phyloP scores from a whole-genome alignment of 2,797 vertebrate species.

The Mus caroli region DNA sequence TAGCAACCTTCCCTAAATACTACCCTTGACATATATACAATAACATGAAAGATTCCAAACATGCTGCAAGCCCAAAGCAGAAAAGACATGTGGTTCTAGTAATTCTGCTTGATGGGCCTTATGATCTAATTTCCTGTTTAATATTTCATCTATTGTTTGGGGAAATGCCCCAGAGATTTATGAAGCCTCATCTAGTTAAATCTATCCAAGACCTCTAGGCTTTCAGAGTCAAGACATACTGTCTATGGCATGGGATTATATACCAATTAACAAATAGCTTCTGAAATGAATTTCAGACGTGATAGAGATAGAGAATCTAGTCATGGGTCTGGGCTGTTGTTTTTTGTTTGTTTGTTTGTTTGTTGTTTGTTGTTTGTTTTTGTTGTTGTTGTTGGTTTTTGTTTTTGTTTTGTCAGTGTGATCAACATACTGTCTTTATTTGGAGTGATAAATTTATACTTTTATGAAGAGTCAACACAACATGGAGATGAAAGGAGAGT shows the following conservation, averaged over 20 bases:
- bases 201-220: background rate
- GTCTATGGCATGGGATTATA: background rate
- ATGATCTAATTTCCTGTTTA: background rate
- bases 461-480: background rate
- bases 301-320: background rate
- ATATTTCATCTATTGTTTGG: background rate
- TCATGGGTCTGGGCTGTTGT: background rate
- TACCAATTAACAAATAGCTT: background rate
- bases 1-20: background rate
- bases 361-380: too few relatives aligned
- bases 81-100: background rate
- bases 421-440: background rate
- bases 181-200: background rate
- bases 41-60: background rate
- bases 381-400: too few relatives aligned
- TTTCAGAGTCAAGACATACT: background rate
- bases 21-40: background rate
- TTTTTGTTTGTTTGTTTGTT: background rate
- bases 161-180: background rate
- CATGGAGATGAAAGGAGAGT: background rate
- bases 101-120: background rate
- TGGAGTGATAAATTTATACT: background rate
- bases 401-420: background rate
- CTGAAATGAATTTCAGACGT: background rate
- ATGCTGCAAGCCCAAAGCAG: background rate